A percentile compares a stretch with the other conserved stretches of the same genome.
These are phyloP conservation scores for Zosterops hypoxanthus DNA, from an alignment of 2,113 vertebrate genomes.

Conservation along the genomic window DNA sequence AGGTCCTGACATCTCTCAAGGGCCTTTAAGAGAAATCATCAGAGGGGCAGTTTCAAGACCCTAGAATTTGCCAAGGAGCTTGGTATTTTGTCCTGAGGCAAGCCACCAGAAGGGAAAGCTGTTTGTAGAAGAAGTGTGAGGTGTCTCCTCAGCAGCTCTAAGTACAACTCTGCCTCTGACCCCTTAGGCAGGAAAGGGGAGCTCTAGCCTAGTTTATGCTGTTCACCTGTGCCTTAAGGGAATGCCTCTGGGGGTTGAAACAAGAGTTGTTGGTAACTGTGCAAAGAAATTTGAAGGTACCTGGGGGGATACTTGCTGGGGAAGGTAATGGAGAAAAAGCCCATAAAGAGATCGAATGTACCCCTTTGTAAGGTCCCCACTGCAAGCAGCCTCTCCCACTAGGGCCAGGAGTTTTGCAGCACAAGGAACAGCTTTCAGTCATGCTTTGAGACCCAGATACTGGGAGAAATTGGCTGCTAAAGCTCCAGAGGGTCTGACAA, in stretches of 20 bases:
- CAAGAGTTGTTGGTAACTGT: not conserved
- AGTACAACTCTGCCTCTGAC: not conserved
- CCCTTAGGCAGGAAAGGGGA: not conserved
- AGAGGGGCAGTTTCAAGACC: not conserved
- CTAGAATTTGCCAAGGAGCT: not conserved
- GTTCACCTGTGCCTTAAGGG: not conserved
- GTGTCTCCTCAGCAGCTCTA: not conserved
- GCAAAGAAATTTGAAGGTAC: not conserved
- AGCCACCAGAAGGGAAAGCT: not conserved
- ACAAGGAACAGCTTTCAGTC: not conserved
- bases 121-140: not conserved
- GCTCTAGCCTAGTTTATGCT: not conserved
- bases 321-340: not conserved
- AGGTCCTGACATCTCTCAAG: not conserved
- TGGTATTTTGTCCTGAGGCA: not conserved
- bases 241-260: not conserved
- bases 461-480: rapidly evolving
- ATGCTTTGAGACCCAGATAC: not conserved
- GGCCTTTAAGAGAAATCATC: not conserved
- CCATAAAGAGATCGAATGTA: not conserved
- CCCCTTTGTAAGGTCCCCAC: not conserved
- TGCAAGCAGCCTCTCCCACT: not conserved
- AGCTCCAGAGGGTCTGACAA: not conserved
- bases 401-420: not conserved
- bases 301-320: not conserved